A percentile compares a stretch with the other conserved stretches of the same genome.
Evolutionary conservation across 2,888 invertebrate species (phyloP).

Genomic region (Incurvaria masculella): DNA sequence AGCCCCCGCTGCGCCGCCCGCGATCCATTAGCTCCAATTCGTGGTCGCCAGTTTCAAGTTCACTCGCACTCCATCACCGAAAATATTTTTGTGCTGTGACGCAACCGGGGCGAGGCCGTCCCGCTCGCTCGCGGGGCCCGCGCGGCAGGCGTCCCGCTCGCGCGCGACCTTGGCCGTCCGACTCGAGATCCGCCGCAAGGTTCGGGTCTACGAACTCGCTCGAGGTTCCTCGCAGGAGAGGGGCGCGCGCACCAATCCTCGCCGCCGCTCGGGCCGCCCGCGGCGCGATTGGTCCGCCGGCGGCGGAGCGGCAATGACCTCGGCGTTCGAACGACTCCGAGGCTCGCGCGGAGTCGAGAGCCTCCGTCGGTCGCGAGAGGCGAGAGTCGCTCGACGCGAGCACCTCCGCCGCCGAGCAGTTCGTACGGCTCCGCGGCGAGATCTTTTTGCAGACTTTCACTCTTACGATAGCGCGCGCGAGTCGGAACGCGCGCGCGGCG

Average conservation of each 20-base stretch:
- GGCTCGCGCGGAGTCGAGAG: conserved; percentile 56
- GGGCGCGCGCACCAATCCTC: conserved; percentile 41
- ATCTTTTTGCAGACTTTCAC: conserved; percentile 60
- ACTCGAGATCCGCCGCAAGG: conserved; percentile 80
- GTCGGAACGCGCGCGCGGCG: conserved; percentile 25
- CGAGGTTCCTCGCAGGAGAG: conserved; percentile 41
- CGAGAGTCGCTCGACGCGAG: conserved; percentile 44
- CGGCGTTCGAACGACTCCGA: conserved; percentile 77
- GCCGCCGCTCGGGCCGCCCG: conserved; percentile 45
- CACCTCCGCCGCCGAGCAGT: conserved; percentile 37
- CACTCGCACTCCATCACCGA: conserved; percentile 55
- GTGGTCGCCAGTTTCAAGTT: conserved; percentile 41
- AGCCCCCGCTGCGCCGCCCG: conserved; percentile 22
- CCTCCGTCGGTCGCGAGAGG: conserved; percentile 48
- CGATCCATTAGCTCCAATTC: conserved; percentile 49
- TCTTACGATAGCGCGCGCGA: conserved; percentile 47
- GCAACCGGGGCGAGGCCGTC: conserved; percentile 44
- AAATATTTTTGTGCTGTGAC: conserved; percentile 56
- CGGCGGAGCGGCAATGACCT: conserved; percentile 75
- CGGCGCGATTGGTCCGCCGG: conserved; percentile 44
- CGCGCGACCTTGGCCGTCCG: conserved; percentile 66
- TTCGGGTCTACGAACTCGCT: conserved; percentile 75
- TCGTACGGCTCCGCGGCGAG: conserved; percentile 51
- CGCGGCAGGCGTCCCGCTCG: conserved; percentile 41
- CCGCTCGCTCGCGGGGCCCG: conserved; percentile 34